Evolutionary conservation across 2,797 vertebrate species (phyloP).

Genomic region (Sebastes iracundus): DNA sequence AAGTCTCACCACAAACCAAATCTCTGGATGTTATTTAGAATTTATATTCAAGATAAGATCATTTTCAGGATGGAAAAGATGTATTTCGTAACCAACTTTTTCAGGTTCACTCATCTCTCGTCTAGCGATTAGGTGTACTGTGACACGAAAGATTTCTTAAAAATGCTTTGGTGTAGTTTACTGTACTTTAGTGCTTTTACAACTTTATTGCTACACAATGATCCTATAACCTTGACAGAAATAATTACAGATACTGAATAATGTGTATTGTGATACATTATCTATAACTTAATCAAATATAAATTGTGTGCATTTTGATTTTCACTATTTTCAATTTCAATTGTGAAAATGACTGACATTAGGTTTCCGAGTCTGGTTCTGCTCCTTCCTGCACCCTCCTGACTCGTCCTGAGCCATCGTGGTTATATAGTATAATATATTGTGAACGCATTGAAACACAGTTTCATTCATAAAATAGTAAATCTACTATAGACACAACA

Average conservation of each 20-base stretch:
- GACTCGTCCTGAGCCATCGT: neutral
- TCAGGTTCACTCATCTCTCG: neutral
- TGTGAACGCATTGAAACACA: neutral
- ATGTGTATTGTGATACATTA: neutral
- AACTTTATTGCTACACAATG: neutral
- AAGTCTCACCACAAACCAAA: neutral
- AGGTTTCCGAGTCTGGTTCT: neutral
- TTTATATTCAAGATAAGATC: too few species aligned
- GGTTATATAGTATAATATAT: neutral
- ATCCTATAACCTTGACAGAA: neutral
- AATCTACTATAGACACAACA: neutral
- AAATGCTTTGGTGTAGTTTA: neutral
- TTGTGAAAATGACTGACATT: too few species aligned
- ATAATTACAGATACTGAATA: neutral
- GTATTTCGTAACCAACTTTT: neutral
- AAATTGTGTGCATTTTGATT: neutral
- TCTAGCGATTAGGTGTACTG: too few species aligned
- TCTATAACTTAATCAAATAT: neutral
- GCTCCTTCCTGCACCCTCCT: neutral
- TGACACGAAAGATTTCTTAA: neutral
- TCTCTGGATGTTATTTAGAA: neutral
- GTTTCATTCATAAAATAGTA: slow-evolving; percentile 11
- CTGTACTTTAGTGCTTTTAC: neutral
- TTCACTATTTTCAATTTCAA: neutral
- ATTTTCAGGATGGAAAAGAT: too few species aligned